phyloP scores from a whole-genome alignment of 2,113 vertebrate species.

The Ctenomys sociabilis region DNA sequence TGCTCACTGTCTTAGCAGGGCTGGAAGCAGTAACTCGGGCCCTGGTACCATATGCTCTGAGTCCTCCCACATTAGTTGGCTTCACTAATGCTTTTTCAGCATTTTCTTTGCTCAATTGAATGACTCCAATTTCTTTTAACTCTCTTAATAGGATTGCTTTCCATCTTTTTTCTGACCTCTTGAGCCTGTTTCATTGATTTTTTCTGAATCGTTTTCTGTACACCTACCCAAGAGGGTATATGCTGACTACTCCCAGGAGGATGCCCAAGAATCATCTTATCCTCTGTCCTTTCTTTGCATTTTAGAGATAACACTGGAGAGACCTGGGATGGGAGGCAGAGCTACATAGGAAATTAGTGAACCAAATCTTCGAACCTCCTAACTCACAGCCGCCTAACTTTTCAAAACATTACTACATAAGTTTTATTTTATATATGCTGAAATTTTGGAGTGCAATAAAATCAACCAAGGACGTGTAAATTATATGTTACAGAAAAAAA shows the following conservation, averaged over 20 bases:
- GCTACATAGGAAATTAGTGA: neutral
- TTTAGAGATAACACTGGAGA: neutral
- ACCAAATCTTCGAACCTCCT: neutral
- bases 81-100: neutral
- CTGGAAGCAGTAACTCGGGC: neutral
- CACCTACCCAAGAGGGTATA: neutral
- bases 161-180: conserved; percentile 16
- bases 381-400: neutral
- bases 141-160: conserved; percentile 44
- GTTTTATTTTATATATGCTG: neutral
- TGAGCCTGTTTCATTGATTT: conserved; percentile 56
- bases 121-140: conserved; percentile 42
- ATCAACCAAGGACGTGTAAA: neutral
- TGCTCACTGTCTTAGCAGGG: neutral
- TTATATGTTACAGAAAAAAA: neutral
- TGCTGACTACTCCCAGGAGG: neutral
- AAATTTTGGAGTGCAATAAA: neutral
- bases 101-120: conserved; percentile 45
- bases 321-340: neutral
- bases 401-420: neutral
- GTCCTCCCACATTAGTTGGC: neutral
- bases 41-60: neutral
- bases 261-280: neutral
- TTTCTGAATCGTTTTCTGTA: conserved; percentile 11
- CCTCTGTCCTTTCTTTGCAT: neutral